phyloP scores from a whole-genome alignment of 2,888 invertebrate species.

The Entomobrya multifasciata region DNA sequence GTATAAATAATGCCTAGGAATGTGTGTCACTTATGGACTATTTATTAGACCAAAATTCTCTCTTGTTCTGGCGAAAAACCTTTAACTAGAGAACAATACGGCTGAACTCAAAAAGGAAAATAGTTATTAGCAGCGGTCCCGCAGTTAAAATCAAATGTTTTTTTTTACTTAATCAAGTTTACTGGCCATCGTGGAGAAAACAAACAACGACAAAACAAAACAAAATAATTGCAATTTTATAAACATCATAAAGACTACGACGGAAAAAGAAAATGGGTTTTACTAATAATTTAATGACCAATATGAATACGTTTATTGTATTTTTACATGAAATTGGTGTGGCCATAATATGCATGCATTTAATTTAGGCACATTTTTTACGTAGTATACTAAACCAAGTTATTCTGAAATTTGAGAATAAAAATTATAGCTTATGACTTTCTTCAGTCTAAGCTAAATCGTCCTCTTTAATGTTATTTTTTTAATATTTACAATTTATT shows the following conservation, averaged over 20 bases:
- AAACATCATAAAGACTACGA: not conserved
- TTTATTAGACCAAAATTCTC: conserved; percentile 30
- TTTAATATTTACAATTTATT: conserved; percentile 14
- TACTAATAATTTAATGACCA: conserved; percentile 9
- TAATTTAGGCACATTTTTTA: conserved; percentile 21
- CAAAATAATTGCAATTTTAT: not conserved
- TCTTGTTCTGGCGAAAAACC: not conserved
- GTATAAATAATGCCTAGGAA: conserved; percentile 27
- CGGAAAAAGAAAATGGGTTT: not conserved
- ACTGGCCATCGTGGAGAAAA: not conserved
- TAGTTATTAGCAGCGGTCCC: not conserved
- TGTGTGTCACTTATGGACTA: conserved; percentile 56
- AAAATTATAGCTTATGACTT: conserved; percentile 29
- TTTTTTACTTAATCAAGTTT: too few relatives aligned
- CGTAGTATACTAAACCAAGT: too few relatives aligned
- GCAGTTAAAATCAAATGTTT: too few relatives aligned
- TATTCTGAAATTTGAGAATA: not conserved
- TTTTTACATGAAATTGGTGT: conserved; percentile 65
- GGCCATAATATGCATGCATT: conserved; percentile 30
- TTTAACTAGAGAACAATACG: not conserved
- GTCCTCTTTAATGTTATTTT: conserved; percentile 49
- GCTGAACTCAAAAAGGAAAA: not conserved
- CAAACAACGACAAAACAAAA: not conserved
- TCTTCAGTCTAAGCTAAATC: not conserved
- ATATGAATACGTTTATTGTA: not conserved